Evolutionary conservation across 1,140 invertebrate genomes (phyloP).

Genomic region (Scaptomyza montana): DNA sequence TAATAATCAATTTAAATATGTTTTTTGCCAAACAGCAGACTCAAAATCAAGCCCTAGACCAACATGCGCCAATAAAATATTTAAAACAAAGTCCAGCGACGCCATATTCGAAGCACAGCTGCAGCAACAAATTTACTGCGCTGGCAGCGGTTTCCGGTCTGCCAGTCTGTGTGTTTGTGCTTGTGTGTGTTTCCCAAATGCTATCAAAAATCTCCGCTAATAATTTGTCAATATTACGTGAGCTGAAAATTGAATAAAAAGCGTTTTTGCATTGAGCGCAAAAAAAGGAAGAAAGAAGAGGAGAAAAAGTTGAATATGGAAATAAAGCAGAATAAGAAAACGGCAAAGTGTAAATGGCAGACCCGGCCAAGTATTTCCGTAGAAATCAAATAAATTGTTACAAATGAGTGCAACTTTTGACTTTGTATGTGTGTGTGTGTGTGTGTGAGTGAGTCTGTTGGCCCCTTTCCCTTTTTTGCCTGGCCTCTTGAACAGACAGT

Average conservation of each 20-base stretch:
- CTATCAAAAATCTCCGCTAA: slow-evolving; percentile 79
- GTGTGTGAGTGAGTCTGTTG: background rate
- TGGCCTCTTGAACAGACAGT: slow-evolving; percentile 1
- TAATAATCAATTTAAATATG: slow-evolving; percentile 76
- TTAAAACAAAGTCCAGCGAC: slow-evolving; percentile 57
- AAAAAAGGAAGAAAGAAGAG: slow-evolving; percentile 8
- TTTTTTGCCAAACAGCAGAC: slow-evolving; percentile 14
- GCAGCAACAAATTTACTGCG: slow-evolving; percentile 58
- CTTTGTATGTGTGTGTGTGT: background rate
- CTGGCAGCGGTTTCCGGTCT: slow-evolving; percentile 52
- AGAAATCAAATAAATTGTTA: slow-evolving; percentile 80
- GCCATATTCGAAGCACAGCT: slow-evolving; percentile 52
- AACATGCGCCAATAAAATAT: slow-evolving; percentile 59
- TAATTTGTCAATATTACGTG: slow-evolving; percentile 83
- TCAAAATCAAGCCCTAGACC: slow-evolving; percentile 8
- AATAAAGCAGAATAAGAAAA: slow-evolving; percentile 1
- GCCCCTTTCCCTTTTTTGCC: background rate
- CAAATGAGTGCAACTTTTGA: slow-evolving; percentile 80
- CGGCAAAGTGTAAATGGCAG: slow-evolving; percentile 24
- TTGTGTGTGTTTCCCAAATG: slow-evolving; percentile 34
- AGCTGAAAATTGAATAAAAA: slow-evolving; percentile 83
- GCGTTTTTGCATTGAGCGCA: slow-evolving; percentile 68
- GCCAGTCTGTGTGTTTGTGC: slow-evolving; percentile 14
- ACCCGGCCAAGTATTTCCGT: slow-evolving; percentile 30
- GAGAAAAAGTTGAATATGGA: slow-evolving; percentile 10